Conservation (phyloP, 2,113 vertebrate species). For the human region DNA sequence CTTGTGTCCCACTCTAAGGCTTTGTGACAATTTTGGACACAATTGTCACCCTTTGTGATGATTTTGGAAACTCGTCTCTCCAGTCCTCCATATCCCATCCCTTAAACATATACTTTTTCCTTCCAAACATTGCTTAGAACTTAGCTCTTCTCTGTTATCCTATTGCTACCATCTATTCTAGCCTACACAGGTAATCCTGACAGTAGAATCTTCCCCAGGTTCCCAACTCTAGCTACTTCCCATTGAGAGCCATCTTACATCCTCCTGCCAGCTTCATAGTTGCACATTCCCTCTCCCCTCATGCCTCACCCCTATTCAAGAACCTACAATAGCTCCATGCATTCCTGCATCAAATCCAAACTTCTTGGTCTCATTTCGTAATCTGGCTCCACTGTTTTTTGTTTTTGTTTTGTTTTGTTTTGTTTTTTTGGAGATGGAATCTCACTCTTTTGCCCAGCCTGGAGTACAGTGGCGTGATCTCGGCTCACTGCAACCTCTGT, state of each 20-base stretch:
- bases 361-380: not conserved
- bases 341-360: not conserved
- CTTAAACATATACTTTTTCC: not conserved
- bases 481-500: too few relatives aligned
- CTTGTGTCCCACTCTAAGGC: not conserved
- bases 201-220: not conserved
- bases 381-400: not conserved
- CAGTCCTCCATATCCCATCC: not conserved
- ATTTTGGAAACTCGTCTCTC: not conserved
- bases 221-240: not conserved
- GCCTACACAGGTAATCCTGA: not conserved
- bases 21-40: not conserved
- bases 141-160: not conserved
- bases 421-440: too few relatives aligned
- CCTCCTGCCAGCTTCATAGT: not conserved
- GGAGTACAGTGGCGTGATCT: too few relatives aligned
- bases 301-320: not conserved
- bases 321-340: not conserved
- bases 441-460: too few relatives aligned
- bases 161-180: not conserved
- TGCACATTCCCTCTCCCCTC: not conserved
- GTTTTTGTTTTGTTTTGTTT: too few relatives aligned
- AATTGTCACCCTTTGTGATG: not conserved
- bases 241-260: not conserved
- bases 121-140: not conserved